Conservation (phyloP, 2,797 vertebrate species). For the Mormyrus proboscirostris region DNA sequence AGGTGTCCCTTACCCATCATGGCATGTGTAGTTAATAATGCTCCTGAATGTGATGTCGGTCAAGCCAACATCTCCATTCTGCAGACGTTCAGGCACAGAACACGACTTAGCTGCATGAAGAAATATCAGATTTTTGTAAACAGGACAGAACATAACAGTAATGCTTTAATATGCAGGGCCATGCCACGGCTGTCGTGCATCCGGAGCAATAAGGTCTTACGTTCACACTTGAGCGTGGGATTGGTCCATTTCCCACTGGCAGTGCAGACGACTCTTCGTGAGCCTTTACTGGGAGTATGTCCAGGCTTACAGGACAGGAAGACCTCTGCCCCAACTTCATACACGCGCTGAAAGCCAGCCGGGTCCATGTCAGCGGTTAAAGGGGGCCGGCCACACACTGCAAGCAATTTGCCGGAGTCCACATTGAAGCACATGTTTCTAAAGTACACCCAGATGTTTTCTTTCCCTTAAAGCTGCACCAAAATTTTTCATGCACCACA, state of each 20-base stretch:
- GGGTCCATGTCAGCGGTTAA: conserved; percentile 52
- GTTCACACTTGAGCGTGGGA: conserved; percentile 62
- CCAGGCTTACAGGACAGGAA: conserved; percentile 62
- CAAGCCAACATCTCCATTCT: conserved; percentile 58
- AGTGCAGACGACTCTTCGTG: conserved; percentile 59
- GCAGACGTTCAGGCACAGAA: conserved; percentile 54
- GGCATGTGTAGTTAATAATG: conserved; percentile 65
- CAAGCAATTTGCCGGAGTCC: background rate
- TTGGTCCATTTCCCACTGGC: conserved; percentile 60
- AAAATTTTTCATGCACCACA: background rate
- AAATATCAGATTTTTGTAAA: background rate
- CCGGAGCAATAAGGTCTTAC: conserved; percentile 59
- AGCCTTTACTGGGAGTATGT: conserved; percentile 46
- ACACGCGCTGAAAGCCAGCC: conserved; percentile 51
- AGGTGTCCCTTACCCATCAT: conserved; percentile 65
- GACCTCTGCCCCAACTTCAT: conserved; percentile 63
- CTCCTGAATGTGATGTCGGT: conserved; percentile 61
- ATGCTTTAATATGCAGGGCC: background rate
- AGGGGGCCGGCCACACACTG: conserved; percentile 66
- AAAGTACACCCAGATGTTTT: background rate
- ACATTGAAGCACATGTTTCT: background rate
- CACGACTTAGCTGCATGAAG: conserved; percentile 66
- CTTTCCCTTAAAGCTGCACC: background rate
- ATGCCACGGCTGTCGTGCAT: too few relatives aligned
- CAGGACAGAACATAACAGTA: background rate